Evolutionary conservation across 2,113 vertebrate genomes (phyloP), one percentile per base, ranked within the genome.

Genomic region (Dendrocopos noguchii): DNA sequence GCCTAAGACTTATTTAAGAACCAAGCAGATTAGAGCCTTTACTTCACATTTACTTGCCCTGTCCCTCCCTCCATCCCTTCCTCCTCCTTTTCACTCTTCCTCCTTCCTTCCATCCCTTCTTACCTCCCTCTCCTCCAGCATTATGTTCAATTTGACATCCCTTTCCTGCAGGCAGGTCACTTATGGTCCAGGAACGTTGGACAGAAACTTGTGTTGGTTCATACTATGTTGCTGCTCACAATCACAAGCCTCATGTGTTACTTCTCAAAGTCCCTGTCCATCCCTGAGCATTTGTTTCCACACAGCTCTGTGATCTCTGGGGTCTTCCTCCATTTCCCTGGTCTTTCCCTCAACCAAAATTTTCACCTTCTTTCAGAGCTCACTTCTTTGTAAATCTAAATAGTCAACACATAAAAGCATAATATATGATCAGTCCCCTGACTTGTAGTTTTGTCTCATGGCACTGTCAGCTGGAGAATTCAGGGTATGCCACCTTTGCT

Each of bases 161-260:
- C 16, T 68, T 33, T 44, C 19, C 28, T 70, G 7, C 17, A 74
- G 17, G 12, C 6, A 56, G 1, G 28, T 75, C 25, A 28, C 4
- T 60, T 3, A 20, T 60, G 27, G 5, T 28, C 18, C 34, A 25
- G 53, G 2, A 89, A 27, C 2, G 4, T 0, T 73, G 31, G 6
- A 18, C 5, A 75, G 20, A 93, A 90, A 57, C 10, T 76, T 18
- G 4, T 8, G 1, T 12, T 65, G 1, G 5, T 29, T 53, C n/a
- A 59, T 71, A 42, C 7, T 9, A 5, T 39, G 46, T 25, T 63
- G n/a, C 65, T 91, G 22, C 29, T 44, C n/a, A 84, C 27, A 81
- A 4, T 63, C 39, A 47, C 7, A 24, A 76, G 4, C 34, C 21
- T 50, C 0, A 0, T n/a, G 7, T 33, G 14, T 50, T 80, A 55